Base-by-base conservation (phyloP, 2,888 invertebrate species). In the Flexamia atlantica region DNA sequence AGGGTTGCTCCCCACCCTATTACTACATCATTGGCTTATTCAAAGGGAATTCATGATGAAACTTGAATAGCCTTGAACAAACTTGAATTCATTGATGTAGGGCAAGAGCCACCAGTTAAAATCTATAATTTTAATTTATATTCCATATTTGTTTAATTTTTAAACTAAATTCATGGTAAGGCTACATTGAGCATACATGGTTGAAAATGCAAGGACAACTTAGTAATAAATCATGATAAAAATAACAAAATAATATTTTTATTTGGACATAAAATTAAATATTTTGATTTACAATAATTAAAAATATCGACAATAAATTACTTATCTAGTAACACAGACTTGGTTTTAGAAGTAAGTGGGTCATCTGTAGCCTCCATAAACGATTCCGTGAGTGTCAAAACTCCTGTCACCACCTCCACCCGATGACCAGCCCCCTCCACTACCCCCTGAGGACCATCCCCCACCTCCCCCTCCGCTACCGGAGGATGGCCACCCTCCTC, bases 401-500 rank as follows among this genome's bases (percentile, higher is more conserved):
- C 81, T 57, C 14, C 83, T 57, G 40, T 83, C 84, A 14, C 84
- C 84, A 82, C 79, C 83, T 1, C 83, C 70, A 17, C 82, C 70
- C 0, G 83, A 76, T 9, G 74, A 32, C 32, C 81, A 72, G 12
- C 74, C 80, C 32, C 81, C 72, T 5, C 85, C 85, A 4, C 84
- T 83, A 82, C 79, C 83, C 5, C 83, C 70, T 0, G 57, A 57
- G 4, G 64, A 79, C 57, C 84, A 76, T 23, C 83, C 84, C 9
- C 80, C 72, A 14, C 84, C 81, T 80, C 82, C 83, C 1, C 84
- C 76, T 10, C 84, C 80, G 0, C 85, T 84, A 9, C 84, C 40
- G 0, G 72, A 20, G 0, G 72, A 74, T 14, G 84, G 36, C 7
- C 68, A 36, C 53, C 80, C 46, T 0, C 84, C 82, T 12, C 83